phyloP scores from a whole-genome alignment of 2,797 vertebrate species.

The Fringilla coelebs region DNA sequence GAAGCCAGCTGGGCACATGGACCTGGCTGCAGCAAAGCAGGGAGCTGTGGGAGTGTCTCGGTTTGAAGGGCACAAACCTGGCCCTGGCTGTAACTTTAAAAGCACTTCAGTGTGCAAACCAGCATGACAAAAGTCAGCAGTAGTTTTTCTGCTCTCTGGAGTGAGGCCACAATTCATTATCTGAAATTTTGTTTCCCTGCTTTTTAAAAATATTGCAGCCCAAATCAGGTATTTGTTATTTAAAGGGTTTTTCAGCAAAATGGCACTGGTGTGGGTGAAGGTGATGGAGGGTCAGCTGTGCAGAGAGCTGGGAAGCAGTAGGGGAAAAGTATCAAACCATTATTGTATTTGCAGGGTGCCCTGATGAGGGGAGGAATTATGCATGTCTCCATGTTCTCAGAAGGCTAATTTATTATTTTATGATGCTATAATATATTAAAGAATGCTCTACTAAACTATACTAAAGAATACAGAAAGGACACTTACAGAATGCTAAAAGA shows the following conservation, averaged over 20 bases:
- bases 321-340: not conserved
- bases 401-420: not conserved
- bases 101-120: not conserved
- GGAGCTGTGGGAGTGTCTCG: rapidly evolving
- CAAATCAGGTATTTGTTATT: not conserved
- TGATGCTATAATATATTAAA: too few species aligned
- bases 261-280: not conserved
- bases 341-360: not conserved
- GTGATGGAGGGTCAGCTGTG: not conserved
- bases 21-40: not conserved
- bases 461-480: too few species aligned
- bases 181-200: not conserved
- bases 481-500: too few species aligned
- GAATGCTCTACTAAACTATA: too few species aligned
- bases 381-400: not conserved
- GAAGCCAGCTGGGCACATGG: not conserved
- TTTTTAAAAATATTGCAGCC: not conserved
- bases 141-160: not conserved
- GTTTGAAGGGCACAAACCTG: not conserved
- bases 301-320: not conserved
- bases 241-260: not conserved
- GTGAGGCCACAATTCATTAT: not conserved
- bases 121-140: not conserved
- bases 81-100: not conserved
- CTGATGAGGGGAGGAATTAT: not conserved